Conservation (phyloP, 2,888 invertebrate species). For the Acrocera orbiculus region DNA sequence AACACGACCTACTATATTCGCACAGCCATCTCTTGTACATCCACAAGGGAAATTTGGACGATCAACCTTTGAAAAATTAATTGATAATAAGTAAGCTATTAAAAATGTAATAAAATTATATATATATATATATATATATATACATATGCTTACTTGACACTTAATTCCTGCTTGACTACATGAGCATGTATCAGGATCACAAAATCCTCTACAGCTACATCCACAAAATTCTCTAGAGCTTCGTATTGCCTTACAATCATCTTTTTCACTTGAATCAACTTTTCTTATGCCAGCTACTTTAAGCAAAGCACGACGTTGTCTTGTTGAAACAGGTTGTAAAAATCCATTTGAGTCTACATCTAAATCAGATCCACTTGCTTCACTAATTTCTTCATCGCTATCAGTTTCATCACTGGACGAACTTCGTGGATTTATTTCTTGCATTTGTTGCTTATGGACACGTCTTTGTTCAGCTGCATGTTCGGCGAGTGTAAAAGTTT, state of each 20-base stretch:
- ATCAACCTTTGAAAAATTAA: conserved; percentile 47
- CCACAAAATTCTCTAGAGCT: conserved; percentile 86
- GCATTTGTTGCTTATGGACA: conserved; percentile 63
- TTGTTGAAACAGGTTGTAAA: conserved; percentile 78
- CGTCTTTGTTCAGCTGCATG: conserved; percentile 79
- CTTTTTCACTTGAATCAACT: conserved; percentile 84
- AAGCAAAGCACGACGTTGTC: conserved; percentile 72
- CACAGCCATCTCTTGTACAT: conserved; percentile 85
- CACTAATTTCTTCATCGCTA: conserved; percentile 68
- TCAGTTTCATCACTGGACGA: conserved; percentile 67
- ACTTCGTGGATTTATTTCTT: conserved; percentile 30
- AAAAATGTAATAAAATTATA: too few relatives aligned
- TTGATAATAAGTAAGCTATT: neutral
- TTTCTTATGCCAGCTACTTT: conserved; percentile 86
- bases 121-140: too few relatives aligned
- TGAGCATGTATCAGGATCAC: conserved; percentile 89
- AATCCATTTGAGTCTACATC: conserved; percentile 83
- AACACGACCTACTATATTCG: conserved; percentile 78
- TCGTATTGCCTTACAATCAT: conserved; percentile 83
- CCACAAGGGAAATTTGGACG: conserved; percentile 92
- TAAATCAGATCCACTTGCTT: conserved; percentile 64
- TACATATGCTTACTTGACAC: conserved; percentile 77
- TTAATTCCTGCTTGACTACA: conserved; percentile 92
- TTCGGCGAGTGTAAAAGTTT: conserved; percentile 67
- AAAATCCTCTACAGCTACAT: conserved; percentile 79